Evolutionary conservation across 2,797 vertebrate species (phyloP).

Genomic region (Echeneis naucrates): DNA sequence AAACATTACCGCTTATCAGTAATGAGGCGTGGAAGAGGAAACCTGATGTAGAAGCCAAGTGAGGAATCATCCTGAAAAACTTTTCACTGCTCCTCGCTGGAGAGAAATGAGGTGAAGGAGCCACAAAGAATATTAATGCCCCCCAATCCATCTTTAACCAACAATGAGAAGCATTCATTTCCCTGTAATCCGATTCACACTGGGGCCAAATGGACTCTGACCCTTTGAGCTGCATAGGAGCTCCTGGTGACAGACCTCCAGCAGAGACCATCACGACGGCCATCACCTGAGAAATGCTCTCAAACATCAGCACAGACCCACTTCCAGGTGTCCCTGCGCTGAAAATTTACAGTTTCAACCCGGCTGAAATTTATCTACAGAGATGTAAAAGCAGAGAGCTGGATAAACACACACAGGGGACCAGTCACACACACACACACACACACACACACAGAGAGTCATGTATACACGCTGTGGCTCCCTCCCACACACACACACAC

Average conservation of each 20-base stretch:
- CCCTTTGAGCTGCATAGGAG: slow-evolving; percentile 50
- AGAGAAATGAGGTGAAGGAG: slow-evolving; percentile 35
- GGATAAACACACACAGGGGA: slow-evolving; percentile 17
- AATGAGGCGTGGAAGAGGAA: slow-evolving; percentile 1
- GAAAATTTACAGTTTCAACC: slow-evolving; percentile 10
- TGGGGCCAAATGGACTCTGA: slow-evolving; percentile 72
- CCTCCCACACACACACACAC: not conserved
- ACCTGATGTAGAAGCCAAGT: slow-evolving; percentile 1
- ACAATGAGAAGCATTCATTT: slow-evolving; percentile 77
- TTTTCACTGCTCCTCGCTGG: not conserved
- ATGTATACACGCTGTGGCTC: not conserved
- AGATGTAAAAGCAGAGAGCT: slow-evolving; percentile 1
- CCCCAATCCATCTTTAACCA: slow-evolving; percentile 64
- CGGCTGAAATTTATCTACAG: not conserved
- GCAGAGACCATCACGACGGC: slow-evolving; percentile 26
- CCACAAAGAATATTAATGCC: slow-evolving; percentile 50
- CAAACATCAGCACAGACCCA: slow-evolving; percentile 10
- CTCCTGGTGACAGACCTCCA: slow-evolving; percentile 42
- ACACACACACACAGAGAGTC: slow-evolving; percentile 10
- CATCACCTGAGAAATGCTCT: slow-evolving; percentile 31
- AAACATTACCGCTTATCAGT: not conserved
- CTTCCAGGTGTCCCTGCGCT: slow-evolving; percentile 6
- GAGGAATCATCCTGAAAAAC: slow-evolving; percentile 27
- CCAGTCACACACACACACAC: not conserved
- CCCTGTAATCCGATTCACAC: slow-evolving; percentile 73